Percentiles rank a stretch among this genome's conserved stretches.
These are phyloP conservation scores for Ammospiza nelsoni DNA, from an alignment of 2,113 vertebrate genomes.

Conservation along the genomic window DNA sequence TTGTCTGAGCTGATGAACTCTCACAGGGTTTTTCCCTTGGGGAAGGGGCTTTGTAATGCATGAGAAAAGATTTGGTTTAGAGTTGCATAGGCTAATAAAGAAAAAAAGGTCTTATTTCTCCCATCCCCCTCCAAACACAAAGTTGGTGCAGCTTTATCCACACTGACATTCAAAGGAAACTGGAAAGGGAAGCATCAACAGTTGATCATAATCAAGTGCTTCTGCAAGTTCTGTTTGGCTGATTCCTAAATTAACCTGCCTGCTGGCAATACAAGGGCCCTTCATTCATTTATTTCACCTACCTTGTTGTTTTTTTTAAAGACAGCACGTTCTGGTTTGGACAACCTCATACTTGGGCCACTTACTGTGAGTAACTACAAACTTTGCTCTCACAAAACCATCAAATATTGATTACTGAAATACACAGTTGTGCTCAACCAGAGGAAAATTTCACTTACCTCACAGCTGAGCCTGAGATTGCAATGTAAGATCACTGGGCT, in stretches of 20 bases:
- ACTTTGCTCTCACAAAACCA: background rate
- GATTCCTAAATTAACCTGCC: background rate
- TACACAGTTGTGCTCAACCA: background rate
- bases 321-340: background rate
- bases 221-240: background rate
- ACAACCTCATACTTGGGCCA: background rate
- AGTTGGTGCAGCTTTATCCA: background rate
- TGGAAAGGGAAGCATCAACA: background rate
- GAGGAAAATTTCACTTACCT: constrained; percentile 2
- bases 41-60: background rate
- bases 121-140: background rate
- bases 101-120: background rate
- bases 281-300: background rate
- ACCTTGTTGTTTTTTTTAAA: background rate
- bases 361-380: background rate
- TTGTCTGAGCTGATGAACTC: background rate
- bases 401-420: constrained; percentile 19
- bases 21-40: background rate
- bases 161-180: background rate
- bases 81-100: background rate
- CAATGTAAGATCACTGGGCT: background rate
- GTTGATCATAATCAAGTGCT: background rate
- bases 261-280: background rate
- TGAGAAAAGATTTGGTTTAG: background rate
- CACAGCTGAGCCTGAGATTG: background rate